Percentiles rank a stretch among this genome's conserved stretches.
Conservation (phyloP, 2,888 invertebrate genomes). For the Pristionchus maxplancki region DNA sequence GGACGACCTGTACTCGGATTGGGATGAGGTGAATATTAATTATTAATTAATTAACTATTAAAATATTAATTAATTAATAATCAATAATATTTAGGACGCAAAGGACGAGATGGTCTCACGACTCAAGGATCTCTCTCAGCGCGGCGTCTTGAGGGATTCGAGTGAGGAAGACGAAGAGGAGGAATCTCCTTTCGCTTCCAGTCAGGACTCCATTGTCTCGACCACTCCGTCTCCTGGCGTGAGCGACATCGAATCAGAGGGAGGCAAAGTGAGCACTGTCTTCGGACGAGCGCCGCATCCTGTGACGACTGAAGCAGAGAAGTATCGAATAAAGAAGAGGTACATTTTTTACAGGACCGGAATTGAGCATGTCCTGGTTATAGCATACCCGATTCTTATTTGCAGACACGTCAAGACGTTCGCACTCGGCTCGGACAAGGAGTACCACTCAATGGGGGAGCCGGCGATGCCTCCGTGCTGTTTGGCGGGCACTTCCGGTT, state of each 20-base stretch:
- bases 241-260: not conserved
- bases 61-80: not conserved
- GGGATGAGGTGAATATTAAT: not conserved
- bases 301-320: not conserved
- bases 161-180: not conserved
- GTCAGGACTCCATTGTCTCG: not conserved
- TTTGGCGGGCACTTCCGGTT: too few relatives aligned
- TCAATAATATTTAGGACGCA: not conserved
- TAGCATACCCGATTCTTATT: not conserved
- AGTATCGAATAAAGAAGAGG: not conserved
- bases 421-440: not conserved
- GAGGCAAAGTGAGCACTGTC: not conserved
- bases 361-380: too few relatives aligned
- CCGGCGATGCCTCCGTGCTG: not conserved
- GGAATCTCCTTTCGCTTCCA: not conserved
- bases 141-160: not conserved
- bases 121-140: not conserved
- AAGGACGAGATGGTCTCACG: not conserved
- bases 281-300: not conserved
- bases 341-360: not conserved
- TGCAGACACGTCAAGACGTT: not conserved
- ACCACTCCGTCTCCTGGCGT: not conserved
- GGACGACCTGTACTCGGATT: constrained; percentile 26
- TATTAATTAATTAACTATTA: too few relatives aligned
- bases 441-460: not conserved